Evolutionary conservation across 2,113 vertebrate genomes (phyloP), one percentile per base, ranked within the genome.

Genomic region (Catagonus wagneri): DNA sequence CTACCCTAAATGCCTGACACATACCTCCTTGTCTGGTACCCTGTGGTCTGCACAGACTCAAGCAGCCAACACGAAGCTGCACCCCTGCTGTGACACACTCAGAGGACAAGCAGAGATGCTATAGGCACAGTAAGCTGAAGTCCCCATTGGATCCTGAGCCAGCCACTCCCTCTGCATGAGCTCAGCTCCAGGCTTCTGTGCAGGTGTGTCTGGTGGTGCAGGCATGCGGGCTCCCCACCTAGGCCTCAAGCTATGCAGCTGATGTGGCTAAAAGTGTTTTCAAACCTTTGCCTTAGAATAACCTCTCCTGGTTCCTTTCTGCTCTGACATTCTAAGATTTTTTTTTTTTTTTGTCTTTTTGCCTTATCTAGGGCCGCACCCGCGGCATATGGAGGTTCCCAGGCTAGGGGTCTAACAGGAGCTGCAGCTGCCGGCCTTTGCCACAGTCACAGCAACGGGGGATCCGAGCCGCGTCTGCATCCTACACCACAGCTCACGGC

Each of bases 251-350:
- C 27, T 39, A 23, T 32, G 19, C 56, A 76, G 16, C 72, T 78
- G 44, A 27, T 72, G 39, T 65, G 39, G 39, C 34, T 94, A 85
- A 92, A 87, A 75, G 29, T 84, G 14, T 79, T 63, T 80, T 86
- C 54, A 68, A 54, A 72, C 27, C 14, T 87, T 52, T 56, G 16
- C 6, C 65, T 83, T 71, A 50, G 13, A 88, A 56, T 90, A 61
- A 56, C 23, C 69, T 96, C 63, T 72, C 32, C 29, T 65, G 71
- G 20, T 39, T 80, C 44, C 36, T 96, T 86, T 92, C 61, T 93
- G 25, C 20, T 66, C 29, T 68, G 50, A 85, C 20, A 71, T 7
- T 19, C 29, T 56, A 60, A 84, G 12, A 44, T n/a, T n/a, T n/a
- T n/a, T n/a, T n/a, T n/a, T n/a, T n/a, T n/a, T n/a, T n/a, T n/a